Conservation (phyloP, 2,113 vertebrate genomes). For the human (Homo sapiens) region GRCh38 chr1:70325001-70325500, state of each 20-base stretch:
- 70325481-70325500: constrained; percentile 1
- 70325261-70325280: not conserved
- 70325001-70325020: constrained; percentile 10
- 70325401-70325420: not conserved
- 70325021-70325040: not conserved
- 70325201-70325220: not conserved
- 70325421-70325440: constrained; percentile 34
- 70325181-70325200: not conserved
- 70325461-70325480: not conserved
- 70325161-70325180: not conserved
- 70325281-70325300: constrained; percentile 34
- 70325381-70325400: not conserved
- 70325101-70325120: constrained; percentile 2
- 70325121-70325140: not conserved
- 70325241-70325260: not conserved
- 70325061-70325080: not conserved
- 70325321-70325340: not conserved
- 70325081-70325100: not conserved
- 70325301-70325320: not conserved
- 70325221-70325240: not conserved
- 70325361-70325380: not conserved
- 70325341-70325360: not conserved
- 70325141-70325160: constrained; percentile 35
- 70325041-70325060: not conserved
- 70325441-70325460: not conserved